phyloP scores from a whole-genome alignment of 2,888 invertebrate genomes.

The Tachina fera region DNA sequence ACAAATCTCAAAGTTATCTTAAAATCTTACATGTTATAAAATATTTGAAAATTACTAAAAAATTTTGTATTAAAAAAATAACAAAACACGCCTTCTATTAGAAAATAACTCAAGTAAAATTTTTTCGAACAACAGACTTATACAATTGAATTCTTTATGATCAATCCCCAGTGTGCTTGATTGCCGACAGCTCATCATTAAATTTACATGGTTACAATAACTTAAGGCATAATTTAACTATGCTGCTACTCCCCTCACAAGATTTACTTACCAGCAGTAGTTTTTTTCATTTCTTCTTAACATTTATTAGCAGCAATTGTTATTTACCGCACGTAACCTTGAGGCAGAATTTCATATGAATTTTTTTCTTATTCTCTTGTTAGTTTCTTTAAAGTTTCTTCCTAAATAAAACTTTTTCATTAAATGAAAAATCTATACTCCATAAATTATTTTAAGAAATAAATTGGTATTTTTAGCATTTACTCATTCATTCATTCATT shows the following conservation, averaged over 20 bases:
- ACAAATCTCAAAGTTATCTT: no score
- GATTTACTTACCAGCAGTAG: constrained; percentile 1
- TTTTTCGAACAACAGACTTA: no score
- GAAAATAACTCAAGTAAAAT: no score
- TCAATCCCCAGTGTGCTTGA: constrained; percentile 15
- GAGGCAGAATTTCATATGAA: constrained; percentile 65
- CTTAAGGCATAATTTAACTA: background rate
- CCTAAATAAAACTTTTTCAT: constrained; percentile 26
- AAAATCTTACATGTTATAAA: no score
- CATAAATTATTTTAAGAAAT: constrained; percentile 13
- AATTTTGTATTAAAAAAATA: no score
- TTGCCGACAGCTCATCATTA: constrained; percentile 40
- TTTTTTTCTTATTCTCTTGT: constrained; percentile 16
- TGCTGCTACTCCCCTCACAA: constrained; percentile 3
- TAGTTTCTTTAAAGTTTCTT: constrained; percentile 26
- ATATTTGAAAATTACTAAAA: no score
- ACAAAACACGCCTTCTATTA: no score
- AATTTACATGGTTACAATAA: constrained; percentile 28
- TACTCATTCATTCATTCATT: constrained; percentile 26
- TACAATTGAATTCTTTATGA: background rate
- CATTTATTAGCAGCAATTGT: constrained; percentile 59
- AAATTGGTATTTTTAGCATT: constrained; percentile 41
- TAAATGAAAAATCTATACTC: background rate
- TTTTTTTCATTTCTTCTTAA: constrained; percentile 10
- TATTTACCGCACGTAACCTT: constrained; percentile 70